Base-by-base conservation (phyloP, 1,140 invertebrate species). In the Ctenoplectra terminalis region DNA sequence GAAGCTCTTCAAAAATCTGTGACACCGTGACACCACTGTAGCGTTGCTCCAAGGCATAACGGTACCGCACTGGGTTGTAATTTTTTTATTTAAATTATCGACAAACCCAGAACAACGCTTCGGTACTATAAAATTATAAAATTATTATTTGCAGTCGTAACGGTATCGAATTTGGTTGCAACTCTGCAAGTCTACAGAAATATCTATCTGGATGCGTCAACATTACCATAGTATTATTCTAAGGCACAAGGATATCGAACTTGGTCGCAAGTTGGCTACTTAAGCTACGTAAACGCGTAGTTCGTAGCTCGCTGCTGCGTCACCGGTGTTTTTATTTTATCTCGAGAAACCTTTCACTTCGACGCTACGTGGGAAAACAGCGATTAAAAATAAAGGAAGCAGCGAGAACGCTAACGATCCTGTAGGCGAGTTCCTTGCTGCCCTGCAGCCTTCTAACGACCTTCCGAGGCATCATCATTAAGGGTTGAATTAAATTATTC, bases 331-430 rank as follows among this genome's bases (percentile, higher is more conserved):
- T 67, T 58, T 34, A 60, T 77, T 78, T 70, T 70, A 70, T 78
- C 31, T 6, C 31, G 29, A 60, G 76, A 48, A 78, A 71, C 76
- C 66, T 78, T 78, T 78, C 76, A 78, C 76, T 78, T 70, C 26
- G 29, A 71, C 54, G 66, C 29, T 60, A 61, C 76, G 66, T 78
- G 76, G 76, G 76, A 77, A 70, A 78, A 78, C 76, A n/a, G 76
- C 52, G 76, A 78, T 78, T 71, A 78, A 78, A 71, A 78, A 78
- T 78, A 78, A 78, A 78, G 46, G 54, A 78, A 50, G 40, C 76
- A 23, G 66, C 75, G 75, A 70, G 69, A 60, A 23, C 56, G 26
- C 64, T 29, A 46, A 26, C 66, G 76, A 71, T 71, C 29, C 56
- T 29, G 66, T 29, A 46, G 29, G 17, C 31, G 26, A 60, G 29